Conservation (phyloP, 2,113 vertebrate species). For the Melospiza melodia region DNA sequence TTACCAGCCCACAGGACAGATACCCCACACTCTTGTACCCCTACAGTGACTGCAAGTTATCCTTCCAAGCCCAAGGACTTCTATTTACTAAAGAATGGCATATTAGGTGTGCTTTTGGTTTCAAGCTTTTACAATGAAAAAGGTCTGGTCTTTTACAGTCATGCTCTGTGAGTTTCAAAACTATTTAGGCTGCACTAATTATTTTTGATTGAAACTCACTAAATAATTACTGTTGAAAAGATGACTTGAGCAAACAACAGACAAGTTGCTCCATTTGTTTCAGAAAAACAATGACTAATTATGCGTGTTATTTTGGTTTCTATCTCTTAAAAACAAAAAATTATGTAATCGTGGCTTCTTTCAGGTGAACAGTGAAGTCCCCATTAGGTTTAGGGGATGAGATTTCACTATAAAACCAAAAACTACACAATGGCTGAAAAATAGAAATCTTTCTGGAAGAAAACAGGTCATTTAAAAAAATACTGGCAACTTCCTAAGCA, state of each 20-base stretch:
- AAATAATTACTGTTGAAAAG: slow-evolving; percentile 32
- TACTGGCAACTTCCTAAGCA: background rate
- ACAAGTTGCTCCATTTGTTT: slow-evolving; percentile 1
- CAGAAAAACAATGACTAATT: slow-evolving; percentile 6
- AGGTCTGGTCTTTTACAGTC: background rate
- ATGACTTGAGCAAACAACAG: slow-evolving; percentile 34
- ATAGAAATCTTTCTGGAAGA: background rate
- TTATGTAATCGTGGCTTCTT: background rate
- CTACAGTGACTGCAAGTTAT: background rate
- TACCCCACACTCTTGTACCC: background rate
- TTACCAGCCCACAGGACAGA: background rate
- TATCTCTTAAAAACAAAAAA: background rate
- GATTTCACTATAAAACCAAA: background rate
- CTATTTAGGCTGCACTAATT: background rate
- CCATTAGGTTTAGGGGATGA: background rate
- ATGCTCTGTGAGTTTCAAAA: background rate
- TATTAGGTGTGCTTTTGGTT: background rate
- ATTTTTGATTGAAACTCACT: background rate
- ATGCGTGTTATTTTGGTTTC: background rate
- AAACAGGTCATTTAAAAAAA: background rate
- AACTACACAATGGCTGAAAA: background rate
- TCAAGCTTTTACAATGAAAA: background rate
- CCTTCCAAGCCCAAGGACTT: background rate
- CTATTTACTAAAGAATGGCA: background rate
- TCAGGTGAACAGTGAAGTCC: background rate